Conservation (phyloP, 35 echinoderm and acorn worm genomes). For the Stichopus chloronotus region DNA sequence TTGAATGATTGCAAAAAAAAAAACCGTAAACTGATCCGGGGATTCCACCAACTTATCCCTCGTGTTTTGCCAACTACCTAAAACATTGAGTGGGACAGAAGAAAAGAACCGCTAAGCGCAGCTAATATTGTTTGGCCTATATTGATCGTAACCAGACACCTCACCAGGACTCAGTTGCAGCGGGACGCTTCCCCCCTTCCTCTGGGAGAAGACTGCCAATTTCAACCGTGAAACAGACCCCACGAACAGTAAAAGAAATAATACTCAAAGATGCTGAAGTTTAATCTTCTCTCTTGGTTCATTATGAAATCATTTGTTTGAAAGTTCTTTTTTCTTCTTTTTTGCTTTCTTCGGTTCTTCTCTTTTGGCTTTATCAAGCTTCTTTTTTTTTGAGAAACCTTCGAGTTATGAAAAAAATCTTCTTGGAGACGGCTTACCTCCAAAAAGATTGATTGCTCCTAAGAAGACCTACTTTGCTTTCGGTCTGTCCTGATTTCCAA, state of each 20-base stretch:
- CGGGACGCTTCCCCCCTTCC: slow-evolving; percentile 33
- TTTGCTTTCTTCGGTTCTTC: not conserved
- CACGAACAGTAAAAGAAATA: not conserved
- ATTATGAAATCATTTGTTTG: slow-evolving; percentile 50
- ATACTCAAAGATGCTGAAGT: slow-evolving; percentile 1
- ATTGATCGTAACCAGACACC: slow-evolving; percentile 52
- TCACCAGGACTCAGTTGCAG: slow-evolving; percentile 10
- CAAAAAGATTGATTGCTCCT: slow-evolving; percentile 50
- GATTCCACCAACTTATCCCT: slow-evolving; percentile 32
- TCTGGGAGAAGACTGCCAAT: not conserved
- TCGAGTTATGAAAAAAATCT: slow-evolving; percentile 47
- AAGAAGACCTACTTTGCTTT: slow-evolving; percentile 49
- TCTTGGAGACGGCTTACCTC: slow-evolving; percentile 42
- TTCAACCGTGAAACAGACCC: slow-evolving; percentile 1
- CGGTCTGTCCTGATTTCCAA: slow-evolving; percentile 41
- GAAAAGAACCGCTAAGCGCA: not conserved
- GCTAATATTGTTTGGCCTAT: slow-evolving; percentile 56
- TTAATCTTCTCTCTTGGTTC: slow-evolving; percentile 35
- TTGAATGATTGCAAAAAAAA: slow-evolving; percentile 45
- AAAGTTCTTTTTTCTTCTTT: not conserved
- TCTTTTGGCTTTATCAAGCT: not conserved
- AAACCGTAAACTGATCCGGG: slow-evolving; percentile 11
- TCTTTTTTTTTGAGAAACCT: slow-evolving; percentile 17
- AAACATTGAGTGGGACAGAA: slow-evolving; percentile 13
- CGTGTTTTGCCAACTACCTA: slow-evolving; percentile 45